Conservation (phyloP, 2,888 invertebrate species). For the Harpagoxenus sublaevis region DNA sequence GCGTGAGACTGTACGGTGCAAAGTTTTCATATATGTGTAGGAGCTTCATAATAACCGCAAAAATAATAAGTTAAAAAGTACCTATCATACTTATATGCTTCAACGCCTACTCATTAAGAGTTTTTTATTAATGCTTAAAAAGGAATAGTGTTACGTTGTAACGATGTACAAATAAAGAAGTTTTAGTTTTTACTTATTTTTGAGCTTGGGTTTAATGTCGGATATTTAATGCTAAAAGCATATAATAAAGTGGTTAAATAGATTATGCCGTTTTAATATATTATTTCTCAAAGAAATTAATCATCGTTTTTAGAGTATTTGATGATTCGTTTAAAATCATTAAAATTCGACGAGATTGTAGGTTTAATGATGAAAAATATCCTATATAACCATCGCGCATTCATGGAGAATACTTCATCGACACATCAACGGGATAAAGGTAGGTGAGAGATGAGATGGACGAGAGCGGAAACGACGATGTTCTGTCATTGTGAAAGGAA, state of each 20-base stretch:
- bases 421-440: neutral
- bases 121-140: neutral
- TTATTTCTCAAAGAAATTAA: neutral
- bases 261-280: neutral
- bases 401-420: neutral
- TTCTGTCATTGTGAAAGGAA: slow-evolving; percentile 57
- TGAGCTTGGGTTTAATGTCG: neutral
- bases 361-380: neutral
- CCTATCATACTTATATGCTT: neutral
- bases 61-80: neutral
- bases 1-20: neutral
- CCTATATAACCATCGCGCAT: neutral
- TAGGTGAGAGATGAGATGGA: slow-evolving; percentile 4
- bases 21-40: neutral
- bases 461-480: slow-evolving; percentile 37
- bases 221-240: neutral
- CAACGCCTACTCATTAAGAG: neutral
- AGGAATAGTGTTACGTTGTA: neutral
- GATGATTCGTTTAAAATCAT: neutral
- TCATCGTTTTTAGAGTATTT: neutral
- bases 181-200: neutral
- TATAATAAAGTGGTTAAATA: neutral
- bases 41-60: neutral
- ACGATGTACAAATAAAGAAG: neutral
- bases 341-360: neutral